phyloP scores from a whole-genome alignment of 2,888 invertebrate genomes.

The Stenodera caucasica region DNA sequence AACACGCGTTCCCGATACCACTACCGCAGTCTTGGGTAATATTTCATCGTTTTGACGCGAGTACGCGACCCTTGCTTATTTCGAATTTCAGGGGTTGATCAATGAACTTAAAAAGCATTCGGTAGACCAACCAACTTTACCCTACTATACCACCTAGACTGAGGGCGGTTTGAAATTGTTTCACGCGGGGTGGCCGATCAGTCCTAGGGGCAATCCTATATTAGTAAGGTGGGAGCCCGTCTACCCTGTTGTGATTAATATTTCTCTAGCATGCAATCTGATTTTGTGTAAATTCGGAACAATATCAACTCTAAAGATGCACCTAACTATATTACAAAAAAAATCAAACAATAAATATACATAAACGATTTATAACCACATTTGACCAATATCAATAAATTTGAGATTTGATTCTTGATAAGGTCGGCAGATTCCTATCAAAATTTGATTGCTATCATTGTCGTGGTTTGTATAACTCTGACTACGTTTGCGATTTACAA shows the following conservation, averaged over 20 bases:
- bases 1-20: constrained; percentile 41
- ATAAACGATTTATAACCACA: background rate
- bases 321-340: constrained; percentile 4
- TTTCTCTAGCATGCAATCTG: constrained; percentile 59
- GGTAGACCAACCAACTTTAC: constrained; percentile 23
- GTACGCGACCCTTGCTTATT: constrained; percentile 43
- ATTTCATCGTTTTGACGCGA: constrained; percentile 45
- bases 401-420: background rate
- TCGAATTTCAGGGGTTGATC: constrained; percentile 48
- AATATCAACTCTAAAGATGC: constrained; percentile 36
- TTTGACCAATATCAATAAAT: constrained; percentile 9
- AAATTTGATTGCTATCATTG: constrained; percentile 10
- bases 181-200: constrained; percentile 48
- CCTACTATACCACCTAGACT: constrained; percentile 33
- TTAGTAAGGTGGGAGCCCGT: constrained; percentile 46
- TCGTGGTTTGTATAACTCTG: constrained; percentile 7
- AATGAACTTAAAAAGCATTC: constrained; percentile 49
- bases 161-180: constrained; percentile 46
- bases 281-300: constrained; percentile 56
- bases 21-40: constrained; percentile 42
- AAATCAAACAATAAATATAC: constrained; percentile 13
- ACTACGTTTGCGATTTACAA: constrained; percentile 44
- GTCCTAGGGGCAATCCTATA: constrained; percentile 36
- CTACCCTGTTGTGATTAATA: constrained; percentile 60
- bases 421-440: constrained; percentile 4